phyloP scores from a whole-genome alignment of 2,888 invertebrate species.

The Agriopis leucophaearia region DNA sequence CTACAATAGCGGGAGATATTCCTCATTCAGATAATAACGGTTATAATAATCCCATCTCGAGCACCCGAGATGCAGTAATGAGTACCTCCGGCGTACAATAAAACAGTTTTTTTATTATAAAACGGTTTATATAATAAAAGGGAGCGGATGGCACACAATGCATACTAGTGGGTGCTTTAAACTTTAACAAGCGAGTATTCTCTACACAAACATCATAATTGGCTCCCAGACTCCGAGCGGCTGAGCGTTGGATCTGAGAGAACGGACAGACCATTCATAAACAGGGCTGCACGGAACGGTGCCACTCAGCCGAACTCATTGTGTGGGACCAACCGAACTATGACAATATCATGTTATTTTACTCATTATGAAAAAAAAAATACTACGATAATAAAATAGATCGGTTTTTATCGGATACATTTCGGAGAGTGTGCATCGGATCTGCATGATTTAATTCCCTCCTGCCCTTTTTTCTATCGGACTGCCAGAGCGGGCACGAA shows the following conservation, averaged over 20 bases:
- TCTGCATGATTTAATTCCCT: too few species aligned
- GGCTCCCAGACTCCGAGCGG: conserved; percentile 44
- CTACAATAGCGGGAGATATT: conserved; percentile 14
- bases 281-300: too few species aligned
- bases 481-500: too few species aligned
- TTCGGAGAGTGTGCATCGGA: too few species aligned
- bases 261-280: not conserved
- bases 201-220: conserved; percentile 59
- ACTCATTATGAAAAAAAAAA: too few species aligned
- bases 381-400: too few species aligned
- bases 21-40: conserved; percentile 18
- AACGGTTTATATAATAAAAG: conserved; percentile 14
- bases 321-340: too few species aligned
- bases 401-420: too few species aligned
- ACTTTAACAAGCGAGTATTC: conserved; percentile 56
- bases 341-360: too few species aligned
- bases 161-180: conserved; percentile 36
- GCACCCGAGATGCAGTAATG: conserved; percentile 1
- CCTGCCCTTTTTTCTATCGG: too few species aligned
- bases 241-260: conserved; percentile 1
- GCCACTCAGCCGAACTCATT: too few species aligned
- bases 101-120: conserved; percentile 13
- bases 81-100: conserved; percentile 14
- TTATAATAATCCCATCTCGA: conserved; percentile 9
- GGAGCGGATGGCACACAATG: conserved; percentile 23